Evolutionary conservation across 2,888 invertebrate genomes (phyloP).

Genomic region (Branchipolynoe longqiensis): DNA sequence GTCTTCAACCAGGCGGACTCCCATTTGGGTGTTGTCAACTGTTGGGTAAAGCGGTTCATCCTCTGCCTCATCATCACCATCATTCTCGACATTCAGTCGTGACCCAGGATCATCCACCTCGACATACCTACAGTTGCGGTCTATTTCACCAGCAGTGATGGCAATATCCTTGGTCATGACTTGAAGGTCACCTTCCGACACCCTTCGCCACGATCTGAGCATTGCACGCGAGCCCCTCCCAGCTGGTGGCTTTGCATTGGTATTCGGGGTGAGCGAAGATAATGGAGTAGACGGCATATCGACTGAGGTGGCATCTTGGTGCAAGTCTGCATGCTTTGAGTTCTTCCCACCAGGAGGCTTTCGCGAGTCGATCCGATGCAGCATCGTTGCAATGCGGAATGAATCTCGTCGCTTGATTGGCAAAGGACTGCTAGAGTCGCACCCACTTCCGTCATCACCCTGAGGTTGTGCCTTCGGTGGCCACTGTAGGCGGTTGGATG

Average conservation of each 20-base stretch:
- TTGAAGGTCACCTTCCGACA: conserved; percentile 19
- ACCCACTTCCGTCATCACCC: neutral
- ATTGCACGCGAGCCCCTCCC: neutral
- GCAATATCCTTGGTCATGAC: neutral
- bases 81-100: neutral
- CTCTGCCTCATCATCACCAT: conserved; percentile 39
- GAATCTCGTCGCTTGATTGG: conserved; percentile 70
- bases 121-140: conserved; percentile 8
- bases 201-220: conserved; percentile 16
- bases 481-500: neutral
- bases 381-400: conserved; percentile 73
- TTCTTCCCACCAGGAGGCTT: neutral
- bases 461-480: too few species aligned
- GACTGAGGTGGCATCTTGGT: too few species aligned
- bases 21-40: neutral
- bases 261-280: too few species aligned
- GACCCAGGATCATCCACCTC: neutral
- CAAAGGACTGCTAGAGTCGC: conserved; percentile 4
- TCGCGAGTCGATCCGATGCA: conserved; percentile 71
- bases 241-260: too few species aligned
- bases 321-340: too few species aligned
- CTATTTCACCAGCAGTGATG: neutral
- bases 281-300: too few species aligned
- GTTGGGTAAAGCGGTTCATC: conserved; percentile 18
- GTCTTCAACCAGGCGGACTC: conserved; percentile 2